Base-by-base conservation (phyloP, 1,140 invertebrate genomes). In the Formica exsecta region DNA sequence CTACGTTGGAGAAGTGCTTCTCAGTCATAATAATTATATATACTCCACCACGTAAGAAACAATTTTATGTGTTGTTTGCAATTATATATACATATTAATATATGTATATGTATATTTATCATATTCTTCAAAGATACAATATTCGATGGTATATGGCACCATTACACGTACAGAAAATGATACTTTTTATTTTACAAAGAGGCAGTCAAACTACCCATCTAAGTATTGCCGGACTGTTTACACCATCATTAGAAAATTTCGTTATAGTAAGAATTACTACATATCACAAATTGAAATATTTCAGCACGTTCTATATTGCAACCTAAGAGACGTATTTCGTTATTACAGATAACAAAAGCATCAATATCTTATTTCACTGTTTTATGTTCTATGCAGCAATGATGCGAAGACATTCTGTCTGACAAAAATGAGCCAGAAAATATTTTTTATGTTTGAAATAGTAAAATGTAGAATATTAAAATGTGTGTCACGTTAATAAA, bases 291-390 rank as follows among this genome's bases (percentile, higher is more conserved):
- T 19, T 32, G 29, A 19, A 0, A 48, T 70, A 70, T 29, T 19
- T 5, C 44, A 2, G 0, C 22, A 68, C 7, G 41, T 54, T n/a
- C 29, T 0, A 48, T 29, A 70, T 29, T 51, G 25, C 44, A 51
- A 70, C 0, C 16, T 0, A 66, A 38, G 0, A 70, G 9, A 44
- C 7, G 0, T 51, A 51, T 70, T 51, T 57, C 5, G 8, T 32
- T 74, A 22, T 59, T 59, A 59, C 70, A 73, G 70, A 57, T 74
- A 22, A 22, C 32, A 41, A 74, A 74, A 36, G 71, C 71, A 38
- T 74, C 71, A 1, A 38, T 59, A n/a, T 74, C 71, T 57, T 74
- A 74, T 38, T 74, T 74, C 5, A 57, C 71, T 1, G 11, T 74
- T n/a, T 57, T 74, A 29, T 74, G 57, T 74, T 74, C 48, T 74